phyloP scores from a whole-genome alignment of 2,113 vertebrate genomes.

The Xiphias gladius region DNA sequence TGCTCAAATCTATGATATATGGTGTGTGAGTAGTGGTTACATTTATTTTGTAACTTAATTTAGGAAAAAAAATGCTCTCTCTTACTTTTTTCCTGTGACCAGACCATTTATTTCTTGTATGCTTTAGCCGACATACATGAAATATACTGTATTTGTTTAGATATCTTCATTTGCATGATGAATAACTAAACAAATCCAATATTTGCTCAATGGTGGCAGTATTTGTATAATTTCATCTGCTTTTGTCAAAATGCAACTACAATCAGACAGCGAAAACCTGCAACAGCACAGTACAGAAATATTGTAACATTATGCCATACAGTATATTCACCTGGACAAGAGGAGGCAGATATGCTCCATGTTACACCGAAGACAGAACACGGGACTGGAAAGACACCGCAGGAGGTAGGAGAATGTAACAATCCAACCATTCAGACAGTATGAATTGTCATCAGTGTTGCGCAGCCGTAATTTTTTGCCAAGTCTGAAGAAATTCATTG shows the following conservation, averaged over 20 bases:
- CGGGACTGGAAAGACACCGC: constrained; percentile 85
- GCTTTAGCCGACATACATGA: too few species aligned
- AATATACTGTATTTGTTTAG: too few species aligned
- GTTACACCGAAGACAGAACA: constrained; percentile 91
- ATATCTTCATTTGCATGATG: too few species aligned
- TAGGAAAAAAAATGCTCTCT: not conserved
- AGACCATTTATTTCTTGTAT: too few species aligned
- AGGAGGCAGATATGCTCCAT: constrained; percentile 90
- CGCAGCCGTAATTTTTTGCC: not conserved
- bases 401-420: not conserved
- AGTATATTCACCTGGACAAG: constrained; percentile 85
- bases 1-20: not conserved
- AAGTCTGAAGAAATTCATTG: not conserved
- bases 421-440: not conserved
- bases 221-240: not conserved
- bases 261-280: not conserved
- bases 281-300: not conserved
- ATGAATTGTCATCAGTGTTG: not conserved
- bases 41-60: too few species aligned
- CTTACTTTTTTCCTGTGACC: too few species aligned
- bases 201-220: not conserved
- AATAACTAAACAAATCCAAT: not conserved
- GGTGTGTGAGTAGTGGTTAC: not conserved
- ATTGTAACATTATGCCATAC: not conserved
- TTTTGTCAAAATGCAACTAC: not conserved